Conservation (phyloP, 2,113 vertebrate species). For the Protobothrops mucrosquamatus region DNA sequence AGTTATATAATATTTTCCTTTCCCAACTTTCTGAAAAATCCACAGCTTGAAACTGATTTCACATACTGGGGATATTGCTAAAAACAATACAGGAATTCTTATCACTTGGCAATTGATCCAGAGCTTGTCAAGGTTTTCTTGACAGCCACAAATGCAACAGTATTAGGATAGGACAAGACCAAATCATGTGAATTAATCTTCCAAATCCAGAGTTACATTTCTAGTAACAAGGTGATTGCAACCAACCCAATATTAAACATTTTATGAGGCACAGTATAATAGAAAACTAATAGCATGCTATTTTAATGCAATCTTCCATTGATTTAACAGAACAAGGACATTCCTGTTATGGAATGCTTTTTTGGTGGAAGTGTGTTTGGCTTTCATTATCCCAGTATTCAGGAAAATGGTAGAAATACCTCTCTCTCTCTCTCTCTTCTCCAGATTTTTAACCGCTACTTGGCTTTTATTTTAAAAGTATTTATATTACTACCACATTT, state of each 20-base stretch:
- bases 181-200: background rate
- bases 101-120: background rate
- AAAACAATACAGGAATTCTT: background rate
- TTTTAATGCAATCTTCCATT: background rate
- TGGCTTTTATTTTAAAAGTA: background rate
- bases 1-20: too few relatives aligned
- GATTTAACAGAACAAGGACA: background rate
- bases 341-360: background rate
- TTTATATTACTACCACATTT: background rate
- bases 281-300: background rate
- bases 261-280: background rate
- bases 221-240: background rate
- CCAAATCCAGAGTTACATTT: background rate
- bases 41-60: too few relatives aligned
- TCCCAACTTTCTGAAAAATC: too few relatives aligned
- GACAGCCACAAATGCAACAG: background rate
- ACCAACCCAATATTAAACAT: background rate
- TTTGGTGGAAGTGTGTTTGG: background rate
- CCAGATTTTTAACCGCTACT: background rate
- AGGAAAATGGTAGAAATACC: background rate
- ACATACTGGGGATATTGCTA: background rate
- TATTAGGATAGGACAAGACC: background rate
- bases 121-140: background rate
- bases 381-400: background rate
- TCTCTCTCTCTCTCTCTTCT: background rate